Evolutionary conservation across 2,888 invertebrate genomes (phyloP).

Genomic region (Phyllotreta striolata): DNA sequence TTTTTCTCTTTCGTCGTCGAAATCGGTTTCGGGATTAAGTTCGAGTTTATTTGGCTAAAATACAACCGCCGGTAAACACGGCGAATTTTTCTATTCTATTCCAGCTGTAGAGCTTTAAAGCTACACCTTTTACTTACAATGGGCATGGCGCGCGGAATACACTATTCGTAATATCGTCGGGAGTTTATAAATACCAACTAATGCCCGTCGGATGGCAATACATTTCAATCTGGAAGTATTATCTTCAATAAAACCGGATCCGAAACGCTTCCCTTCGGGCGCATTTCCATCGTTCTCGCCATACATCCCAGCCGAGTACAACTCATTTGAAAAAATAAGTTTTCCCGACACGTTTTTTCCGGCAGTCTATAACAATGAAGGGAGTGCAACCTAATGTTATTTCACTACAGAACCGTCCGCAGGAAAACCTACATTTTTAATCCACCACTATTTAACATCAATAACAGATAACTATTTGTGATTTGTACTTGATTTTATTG

Average conservation of each 20-base stretch:
- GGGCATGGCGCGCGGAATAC: neutral
- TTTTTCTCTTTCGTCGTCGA: too few relatives aligned
- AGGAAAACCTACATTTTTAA: neutral
- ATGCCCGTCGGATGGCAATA: neutral
- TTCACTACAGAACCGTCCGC: neutral
- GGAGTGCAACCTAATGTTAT: conserved; percentile 9
- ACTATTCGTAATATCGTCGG: neutral
- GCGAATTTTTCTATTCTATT: too few relatives aligned
- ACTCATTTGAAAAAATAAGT: conserved; percentile 37
- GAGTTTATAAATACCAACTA: conserved; percentile 2
- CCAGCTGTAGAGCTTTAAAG: neutral
- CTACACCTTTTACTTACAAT: conserved; percentile 1
- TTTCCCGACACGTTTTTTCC: conserved; percentile 38
- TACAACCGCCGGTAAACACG: too few relatives aligned
- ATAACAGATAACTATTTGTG: too few relatives aligned
- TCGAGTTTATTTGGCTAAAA: too few relatives aligned
- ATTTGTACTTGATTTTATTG: too few relatives aligned
- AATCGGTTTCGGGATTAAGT: too few relatives aligned
- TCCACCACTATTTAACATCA: too few relatives aligned
- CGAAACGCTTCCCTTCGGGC: conserved; percentile 1
- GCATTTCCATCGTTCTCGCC: conserved; percentile 15
- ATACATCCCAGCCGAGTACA: conserved; percentile 19
- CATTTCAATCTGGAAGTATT: conserved; percentile 17
- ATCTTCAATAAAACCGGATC: conserved; percentile 14
- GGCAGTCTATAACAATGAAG: conserved; percentile 40